phyloP scores from a whole-genome alignment of 2,113 vertebrate species.

The Sisor rabdophorus region DNA sequence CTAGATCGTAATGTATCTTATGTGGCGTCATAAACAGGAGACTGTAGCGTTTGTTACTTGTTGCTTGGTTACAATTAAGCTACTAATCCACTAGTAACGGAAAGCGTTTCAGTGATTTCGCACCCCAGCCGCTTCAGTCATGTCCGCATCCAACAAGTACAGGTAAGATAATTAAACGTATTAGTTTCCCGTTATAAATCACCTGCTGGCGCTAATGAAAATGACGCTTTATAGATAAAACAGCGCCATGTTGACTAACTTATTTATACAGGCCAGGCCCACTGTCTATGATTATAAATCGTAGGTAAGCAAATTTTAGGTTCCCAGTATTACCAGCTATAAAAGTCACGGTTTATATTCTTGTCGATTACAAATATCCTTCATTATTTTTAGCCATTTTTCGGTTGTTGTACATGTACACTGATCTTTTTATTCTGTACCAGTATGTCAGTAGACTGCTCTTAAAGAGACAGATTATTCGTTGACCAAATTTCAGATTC shows the following conservation, averaged over 20 bases:
- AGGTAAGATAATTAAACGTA: slow-evolving; percentile 54
- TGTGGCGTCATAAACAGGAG: slow-evolving; percentile 14
- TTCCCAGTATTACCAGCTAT: neutral
- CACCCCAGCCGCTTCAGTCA: slow-evolving; percentile 30
- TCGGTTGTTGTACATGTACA: neutral
- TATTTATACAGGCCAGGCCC: slow-evolving; percentile 1
- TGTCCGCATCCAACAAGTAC: slow-evolving; percentile 48
- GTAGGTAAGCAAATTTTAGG: neutral
- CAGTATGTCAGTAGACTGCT: neutral
- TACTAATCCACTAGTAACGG: neutral
- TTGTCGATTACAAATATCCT: neutral
- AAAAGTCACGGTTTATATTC: neutral
- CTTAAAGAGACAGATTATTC: slow-evolving; percentile 42
- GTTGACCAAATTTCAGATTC: neutral
- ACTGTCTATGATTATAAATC: neutral
- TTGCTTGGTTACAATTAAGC: neutral
- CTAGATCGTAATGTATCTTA: too few relatives aligned
- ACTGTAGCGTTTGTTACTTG: slow-evolving; percentile 32
- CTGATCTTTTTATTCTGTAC: neutral
- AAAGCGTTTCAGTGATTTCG: neutral
- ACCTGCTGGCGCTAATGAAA: neutral
- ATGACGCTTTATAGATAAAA: neutral
- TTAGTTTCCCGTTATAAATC: neutral
- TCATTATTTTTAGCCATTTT: neutral
- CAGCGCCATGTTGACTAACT: neutral